phyloP scores from a whole-genome alignment of 2,888 invertebrate genomes.

The Callosobruchus maculatus region DNA sequence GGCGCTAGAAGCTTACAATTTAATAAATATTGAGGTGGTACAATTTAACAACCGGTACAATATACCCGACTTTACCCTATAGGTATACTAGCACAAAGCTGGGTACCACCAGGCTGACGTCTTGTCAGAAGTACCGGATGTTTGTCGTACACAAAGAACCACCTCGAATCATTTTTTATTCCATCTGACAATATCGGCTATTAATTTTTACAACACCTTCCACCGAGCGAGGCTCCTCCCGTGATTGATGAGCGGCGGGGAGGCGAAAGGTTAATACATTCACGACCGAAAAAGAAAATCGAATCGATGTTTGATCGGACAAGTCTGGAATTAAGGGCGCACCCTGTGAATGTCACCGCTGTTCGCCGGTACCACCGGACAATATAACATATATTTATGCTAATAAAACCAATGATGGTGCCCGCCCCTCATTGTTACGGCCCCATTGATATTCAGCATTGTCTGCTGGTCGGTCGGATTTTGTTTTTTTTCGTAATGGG shows the following conservation, averaged over 20 bases:
- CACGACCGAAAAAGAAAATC: background rate
- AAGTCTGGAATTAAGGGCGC: slow-evolving; percentile 20
- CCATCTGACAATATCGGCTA: background rate
- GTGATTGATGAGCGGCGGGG: background rate
- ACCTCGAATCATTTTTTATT: background rate
- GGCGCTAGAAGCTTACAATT: no score
- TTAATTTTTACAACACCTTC: background rate
- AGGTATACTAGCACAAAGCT: background rate
- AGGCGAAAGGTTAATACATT: slow-evolving; percentile 11
- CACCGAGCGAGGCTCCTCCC: background rate
- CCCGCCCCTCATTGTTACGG: slow-evolving; percentile 41
- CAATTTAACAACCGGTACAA: no score
- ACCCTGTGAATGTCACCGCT: slow-evolving; percentile 23
- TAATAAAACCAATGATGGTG: slow-evolving; percentile 36
- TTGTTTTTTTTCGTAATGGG: slow-evolving; percentile 15
- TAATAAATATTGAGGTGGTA: no score
- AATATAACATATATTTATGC: slow-evolving; percentile 43
- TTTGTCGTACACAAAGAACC: background rate
- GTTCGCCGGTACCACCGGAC: slow-evolving; percentile 23
- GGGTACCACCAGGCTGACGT: background rate
- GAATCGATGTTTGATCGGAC: slow-evolving; percentile 15
- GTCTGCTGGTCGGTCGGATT: slow-evolving; percentile 30
- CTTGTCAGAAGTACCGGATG: background rate
- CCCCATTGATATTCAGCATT: slow-evolving; percentile 43
- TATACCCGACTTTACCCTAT: no score